phyloP scores from a whole-genome alignment of 2,113 vertebrate genomes.

The Callochromis pleurospilus region DNA sequence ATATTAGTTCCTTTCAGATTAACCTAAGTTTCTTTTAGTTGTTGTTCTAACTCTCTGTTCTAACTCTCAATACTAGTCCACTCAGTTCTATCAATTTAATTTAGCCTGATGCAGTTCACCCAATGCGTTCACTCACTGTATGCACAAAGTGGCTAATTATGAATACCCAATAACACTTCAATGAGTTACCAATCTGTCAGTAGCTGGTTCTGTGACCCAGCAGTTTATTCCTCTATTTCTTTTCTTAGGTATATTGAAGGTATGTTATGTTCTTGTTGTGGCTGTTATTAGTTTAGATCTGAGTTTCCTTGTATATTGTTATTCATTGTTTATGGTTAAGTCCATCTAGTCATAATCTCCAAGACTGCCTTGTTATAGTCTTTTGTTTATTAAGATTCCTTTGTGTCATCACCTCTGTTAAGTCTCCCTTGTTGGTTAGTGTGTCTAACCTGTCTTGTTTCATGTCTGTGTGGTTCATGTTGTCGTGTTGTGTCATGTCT shows the following conservation, averaged over 20 bases:
- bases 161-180: no score
- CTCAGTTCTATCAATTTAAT: not conserved
- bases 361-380: no score
- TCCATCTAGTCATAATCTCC: not conserved
- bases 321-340: not conserved
- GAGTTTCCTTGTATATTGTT: not conserved
- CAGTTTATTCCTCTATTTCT: no score
- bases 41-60: no score
- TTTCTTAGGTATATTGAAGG: no score
- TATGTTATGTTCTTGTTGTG: not conserved
- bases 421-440: not conserved
- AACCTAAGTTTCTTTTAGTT: not conserved
- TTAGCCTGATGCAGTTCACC: not conserved
- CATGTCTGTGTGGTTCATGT: not conserved
- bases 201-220: no score
- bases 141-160: no score
- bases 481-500: fast-evolving
- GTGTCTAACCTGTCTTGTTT: not conserved
- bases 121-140: no score
- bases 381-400: not conserved
- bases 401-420: not conserved
- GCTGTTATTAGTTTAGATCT: not conserved
- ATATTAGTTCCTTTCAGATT: not conserved
- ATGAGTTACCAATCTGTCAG: no score
- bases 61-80: not conserved